Conservation (phyloP, 2,888 invertebrate genomes). For the Euphydryas editha region DNA sequence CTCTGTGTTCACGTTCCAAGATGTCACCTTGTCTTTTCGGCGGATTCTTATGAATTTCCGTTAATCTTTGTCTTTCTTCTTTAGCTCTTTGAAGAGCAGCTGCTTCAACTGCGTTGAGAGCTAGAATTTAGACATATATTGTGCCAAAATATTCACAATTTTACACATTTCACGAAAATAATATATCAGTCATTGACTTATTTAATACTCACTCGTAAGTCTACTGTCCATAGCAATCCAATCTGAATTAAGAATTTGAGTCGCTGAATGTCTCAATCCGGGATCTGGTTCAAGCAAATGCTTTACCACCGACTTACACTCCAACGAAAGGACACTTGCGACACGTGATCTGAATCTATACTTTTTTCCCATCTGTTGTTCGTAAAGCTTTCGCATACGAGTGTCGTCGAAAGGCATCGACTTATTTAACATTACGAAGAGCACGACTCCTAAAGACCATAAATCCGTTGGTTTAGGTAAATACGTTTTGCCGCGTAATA, state of each 20-base stretch:
- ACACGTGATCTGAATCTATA: constrained; percentile 87
- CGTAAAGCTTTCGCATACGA: constrained; percentile 88
- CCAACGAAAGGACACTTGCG: constrained; percentile 79
- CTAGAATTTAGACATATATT: constrained; percentile 48
- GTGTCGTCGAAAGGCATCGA: constrained; percentile 93
- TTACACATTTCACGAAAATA: neutral
- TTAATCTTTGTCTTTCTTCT: constrained; percentile 72
- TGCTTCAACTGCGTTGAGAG: constrained; percentile 84
- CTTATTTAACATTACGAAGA: constrained; percentile 93
- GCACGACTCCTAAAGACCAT: constrained; percentile 91
- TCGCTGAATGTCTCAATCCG: constrained; percentile 80
- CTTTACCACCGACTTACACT: constrained; percentile 85
- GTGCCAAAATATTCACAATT: neutral
- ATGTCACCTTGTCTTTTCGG: constrained; percentile 69
- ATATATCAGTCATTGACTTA: neutral
- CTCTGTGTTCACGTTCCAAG: constrained; percentile 55
- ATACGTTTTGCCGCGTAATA: constrained; percentile 89
- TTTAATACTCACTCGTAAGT: constrained; percentile 67
- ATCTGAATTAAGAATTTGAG: constrained; percentile 82
- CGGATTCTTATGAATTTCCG: constrained; percentile 56
- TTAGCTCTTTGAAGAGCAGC: constrained; percentile 84
- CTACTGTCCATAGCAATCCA: constrained; percentile 89
- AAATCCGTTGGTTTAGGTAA: constrained; percentile 89
- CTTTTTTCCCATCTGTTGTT: constrained; percentile 84
- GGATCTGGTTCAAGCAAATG: constrained; percentile 88